Conservation (phyloP, 2,797 vertebrate genomes). For the Falco concolor region DNA sequence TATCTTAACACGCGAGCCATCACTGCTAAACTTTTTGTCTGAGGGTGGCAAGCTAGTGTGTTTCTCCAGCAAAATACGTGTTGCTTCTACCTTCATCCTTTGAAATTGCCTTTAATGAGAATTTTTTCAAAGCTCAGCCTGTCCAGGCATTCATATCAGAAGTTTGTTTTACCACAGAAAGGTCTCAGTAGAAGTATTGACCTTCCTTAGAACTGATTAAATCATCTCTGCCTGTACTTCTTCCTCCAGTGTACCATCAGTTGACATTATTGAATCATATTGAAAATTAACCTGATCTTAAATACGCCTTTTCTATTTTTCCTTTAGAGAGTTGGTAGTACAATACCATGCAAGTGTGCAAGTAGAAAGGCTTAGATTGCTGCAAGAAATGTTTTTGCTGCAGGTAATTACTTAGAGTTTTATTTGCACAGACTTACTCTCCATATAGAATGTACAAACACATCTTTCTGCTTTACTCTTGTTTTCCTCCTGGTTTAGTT, state of each 20-base stretch:
- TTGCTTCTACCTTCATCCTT: not conserved
- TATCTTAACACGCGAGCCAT: not conserved
- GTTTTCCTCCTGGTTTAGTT: not conserved
- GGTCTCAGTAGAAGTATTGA: not conserved
- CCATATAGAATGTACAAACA: not conserved
- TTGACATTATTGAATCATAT: not conserved
- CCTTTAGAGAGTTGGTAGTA: not conserved
- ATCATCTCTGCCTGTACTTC: not conserved
- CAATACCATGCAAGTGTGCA: not conserved
- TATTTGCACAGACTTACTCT: not conserved
- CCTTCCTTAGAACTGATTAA: not conserved
- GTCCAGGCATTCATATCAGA: not conserved
- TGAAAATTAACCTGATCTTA: not conserved
- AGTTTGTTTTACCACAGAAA: not conserved
- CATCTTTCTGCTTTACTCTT: not conserved
- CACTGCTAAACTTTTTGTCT: not conserved
- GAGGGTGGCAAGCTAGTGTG: not conserved
- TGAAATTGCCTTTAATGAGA: not conserved
- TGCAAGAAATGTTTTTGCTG: not conserved
- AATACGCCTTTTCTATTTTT: not conserved
- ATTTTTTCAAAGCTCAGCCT: not conserved
- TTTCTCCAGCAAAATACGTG: not conserved
- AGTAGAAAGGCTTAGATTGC: not conserved
- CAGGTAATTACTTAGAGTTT: not conserved
- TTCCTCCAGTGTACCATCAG: not conserved